Evolutionary conservation across 1,140 invertebrate genomes (phyloP).

Genomic region (Drosophila lini): DNA sequence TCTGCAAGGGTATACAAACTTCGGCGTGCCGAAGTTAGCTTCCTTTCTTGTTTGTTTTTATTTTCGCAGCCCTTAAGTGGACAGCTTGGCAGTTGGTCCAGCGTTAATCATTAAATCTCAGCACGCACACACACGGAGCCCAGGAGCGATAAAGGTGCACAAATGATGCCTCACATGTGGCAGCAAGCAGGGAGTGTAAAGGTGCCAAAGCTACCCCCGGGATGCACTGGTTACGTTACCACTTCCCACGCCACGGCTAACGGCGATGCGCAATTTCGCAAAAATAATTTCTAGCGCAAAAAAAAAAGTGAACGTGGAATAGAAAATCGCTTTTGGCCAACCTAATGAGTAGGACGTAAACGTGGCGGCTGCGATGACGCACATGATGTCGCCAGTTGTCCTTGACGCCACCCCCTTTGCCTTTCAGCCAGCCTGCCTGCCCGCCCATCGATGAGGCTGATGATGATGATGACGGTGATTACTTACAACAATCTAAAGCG

Average conservation of each 20-base stretch:
- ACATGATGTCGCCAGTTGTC: constrained; percentile 80
- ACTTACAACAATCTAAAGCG: constrained; percentile 66
- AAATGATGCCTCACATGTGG: constrained; percentile 28
- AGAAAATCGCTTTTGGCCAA: constrained; percentile 44
- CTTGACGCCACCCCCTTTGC: constrained; percentile 49
- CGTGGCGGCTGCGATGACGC: constrained; percentile 71
- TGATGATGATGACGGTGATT: constrained; percentile 80
- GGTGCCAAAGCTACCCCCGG: constrained; percentile 70
- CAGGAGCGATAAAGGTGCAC: constrained; percentile 73
- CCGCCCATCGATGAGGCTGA: constrained; percentile 51
- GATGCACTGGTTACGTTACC: constrained; percentile 13
- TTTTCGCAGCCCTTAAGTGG: constrained; percentile 55
- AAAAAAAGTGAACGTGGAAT: constrained; percentile 12
- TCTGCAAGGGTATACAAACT: too few species aligned
- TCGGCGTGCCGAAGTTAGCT: too few species aligned
- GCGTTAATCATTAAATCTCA: constrained; percentile 78
- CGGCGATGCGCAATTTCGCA: constrained; percentile 66
- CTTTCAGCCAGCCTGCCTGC: background rate
- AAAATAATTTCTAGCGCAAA: constrained; percentile 33
- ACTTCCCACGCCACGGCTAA: constrained; percentile 37
- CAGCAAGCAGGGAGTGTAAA: constrained; percentile 31
- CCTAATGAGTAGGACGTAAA: constrained; percentile 68
- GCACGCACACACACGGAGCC: constrained; percentile 35
- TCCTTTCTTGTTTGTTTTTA: constrained; percentile 44
- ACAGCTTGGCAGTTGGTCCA: constrained; percentile 48